Base-by-base conservation (phyloP, 2,888 invertebrate genomes). In the Nemapogon koenigi region DNA sequence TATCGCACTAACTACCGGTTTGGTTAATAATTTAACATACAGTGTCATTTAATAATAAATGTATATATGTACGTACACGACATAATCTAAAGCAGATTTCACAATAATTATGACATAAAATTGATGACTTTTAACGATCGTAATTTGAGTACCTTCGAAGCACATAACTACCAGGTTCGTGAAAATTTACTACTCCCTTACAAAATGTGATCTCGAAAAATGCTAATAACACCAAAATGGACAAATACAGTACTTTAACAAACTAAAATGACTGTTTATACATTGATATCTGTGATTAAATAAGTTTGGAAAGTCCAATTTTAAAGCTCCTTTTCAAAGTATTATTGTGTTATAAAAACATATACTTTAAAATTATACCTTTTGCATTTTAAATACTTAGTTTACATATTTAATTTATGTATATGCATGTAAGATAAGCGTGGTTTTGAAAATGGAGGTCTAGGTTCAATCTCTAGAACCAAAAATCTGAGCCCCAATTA, bases 181-280 rank as follows among this genome's bases (percentile, higher is more conserved):
- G 28, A 25, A 30, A 41, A 41, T 41, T 41, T 35, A 35, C 25
- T 37, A 27, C 25, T 13, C 37, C 29, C 32, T 37, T 19, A 30
- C 29, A 38, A 35, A 38, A 25, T 8, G 25, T 22, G 27, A 40
- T 38, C 26, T 17, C 30, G 36, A 40, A 41, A 40, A 32, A 39
- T 39, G 33, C 26, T 44, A 44, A 42, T 42, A 32, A 41, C 33
- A 13, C 38, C 39, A 36, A 39, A 41, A 38, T 39, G 18, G 33
- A 30, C 37, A 43, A 46, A 43, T 40, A 44, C 28, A 41, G 41
- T 31, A 27, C 33, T 40, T 37, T 41, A 41, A 35, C 41, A 38
- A 46, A 40, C 37, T 39, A 39, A 40, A 42, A 43, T 43, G 39
- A 46, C 42, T 44, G 41, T 43, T 42, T 46, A 41, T 35, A 36